A percentile compares a stretch with the other conserved stretches of the same genome.
Conservation (phyloP, 37 sponge, comb jelly and placozoan genomes). For the Halichondria panicea region DNA sequence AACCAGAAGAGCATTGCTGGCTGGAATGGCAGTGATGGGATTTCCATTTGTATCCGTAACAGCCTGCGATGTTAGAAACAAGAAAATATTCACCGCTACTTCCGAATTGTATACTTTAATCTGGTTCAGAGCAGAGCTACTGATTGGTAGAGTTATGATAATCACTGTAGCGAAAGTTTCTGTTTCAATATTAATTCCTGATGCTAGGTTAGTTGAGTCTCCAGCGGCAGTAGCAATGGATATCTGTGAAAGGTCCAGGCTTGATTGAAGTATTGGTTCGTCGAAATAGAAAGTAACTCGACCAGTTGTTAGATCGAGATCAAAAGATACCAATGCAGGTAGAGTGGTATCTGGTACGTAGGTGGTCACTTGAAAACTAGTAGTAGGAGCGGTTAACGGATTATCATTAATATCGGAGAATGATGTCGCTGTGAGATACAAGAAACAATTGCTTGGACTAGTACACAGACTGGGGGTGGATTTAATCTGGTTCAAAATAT, state of each 20-base stretch:
- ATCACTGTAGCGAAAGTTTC: no score
- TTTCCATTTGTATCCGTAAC: neutral
- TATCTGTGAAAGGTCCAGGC: slow-evolving; percentile 2
- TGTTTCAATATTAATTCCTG: no score
- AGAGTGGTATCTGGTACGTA: slow-evolving; percentile 25
- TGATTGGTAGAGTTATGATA: no score
- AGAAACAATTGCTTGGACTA: slow-evolving; percentile 29
- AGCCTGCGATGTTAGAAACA: neutral
- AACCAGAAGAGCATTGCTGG: slow-evolving; percentile 4
- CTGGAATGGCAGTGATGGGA: neutral
- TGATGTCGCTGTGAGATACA: slow-evolving; percentile 23
- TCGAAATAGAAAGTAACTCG: slow-evolving; percentile 1
- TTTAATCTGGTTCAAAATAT: slow-evolving; percentile 34
- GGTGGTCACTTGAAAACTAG: slow-evolving; percentile 17
- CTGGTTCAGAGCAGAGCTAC: neutral
- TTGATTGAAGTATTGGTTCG: slow-evolving; percentile 9
- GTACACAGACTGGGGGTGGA: slow-evolving; percentile 26
- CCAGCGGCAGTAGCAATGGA: slow-evolving; percentile 1
- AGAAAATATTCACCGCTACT: neutral
- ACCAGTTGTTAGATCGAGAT: slow-evolving; percentile 11
- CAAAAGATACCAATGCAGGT: slow-evolving; percentile 8
- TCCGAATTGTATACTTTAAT: neutral
- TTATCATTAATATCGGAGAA: slow-evolving; percentile 36
- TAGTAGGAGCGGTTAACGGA: slow-evolving; percentile 29
- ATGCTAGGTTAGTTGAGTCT: neutral